phyloP scores from a whole-genome alignment of 2,113 vertebrate genomes.

The Onychostoma macrolepis region DNA sequence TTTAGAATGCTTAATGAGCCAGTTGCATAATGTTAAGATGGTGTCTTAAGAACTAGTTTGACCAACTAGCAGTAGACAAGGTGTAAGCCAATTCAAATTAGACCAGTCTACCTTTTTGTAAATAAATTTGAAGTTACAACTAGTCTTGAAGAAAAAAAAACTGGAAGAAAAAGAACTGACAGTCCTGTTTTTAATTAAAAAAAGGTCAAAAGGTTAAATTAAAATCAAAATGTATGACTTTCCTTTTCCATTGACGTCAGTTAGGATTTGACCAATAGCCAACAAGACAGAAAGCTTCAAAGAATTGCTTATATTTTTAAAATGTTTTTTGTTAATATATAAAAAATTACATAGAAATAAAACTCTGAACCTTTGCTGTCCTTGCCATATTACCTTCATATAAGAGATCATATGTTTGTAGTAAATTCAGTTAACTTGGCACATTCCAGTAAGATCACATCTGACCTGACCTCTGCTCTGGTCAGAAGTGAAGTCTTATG shows the following conservation, averaged over 20 bases:
- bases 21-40: not conserved
- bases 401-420: not conserved
- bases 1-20: not conserved
- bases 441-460: not conserved
- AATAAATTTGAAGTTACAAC: not conserved
- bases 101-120: too few species aligned
- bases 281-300: not conserved
- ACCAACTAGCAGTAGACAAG: not conserved
- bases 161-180: too few species aligned
- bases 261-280: not conserved
- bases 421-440: not conserved
- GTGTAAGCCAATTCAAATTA: not conserved
- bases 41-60: not conserved
- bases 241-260: not conserved
- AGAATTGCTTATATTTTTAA: not conserved
- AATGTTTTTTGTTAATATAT: not conserved
- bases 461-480: slow-evolving; percentile 30
- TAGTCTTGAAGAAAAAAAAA: not conserved
- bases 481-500: slow-evolving; percentile 18
- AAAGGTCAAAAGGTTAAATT: too few species aligned
- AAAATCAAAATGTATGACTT: not conserved
- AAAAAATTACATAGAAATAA: not conserved
- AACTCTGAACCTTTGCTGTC: not conserved
- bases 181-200: not conserved
- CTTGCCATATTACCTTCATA: not conserved